A percentile compares a stretch with the other conserved stretches of the same genome.
Conservation (phyloP, 2,113 vertebrate genomes). For the Corydoras maculifer region DNA sequence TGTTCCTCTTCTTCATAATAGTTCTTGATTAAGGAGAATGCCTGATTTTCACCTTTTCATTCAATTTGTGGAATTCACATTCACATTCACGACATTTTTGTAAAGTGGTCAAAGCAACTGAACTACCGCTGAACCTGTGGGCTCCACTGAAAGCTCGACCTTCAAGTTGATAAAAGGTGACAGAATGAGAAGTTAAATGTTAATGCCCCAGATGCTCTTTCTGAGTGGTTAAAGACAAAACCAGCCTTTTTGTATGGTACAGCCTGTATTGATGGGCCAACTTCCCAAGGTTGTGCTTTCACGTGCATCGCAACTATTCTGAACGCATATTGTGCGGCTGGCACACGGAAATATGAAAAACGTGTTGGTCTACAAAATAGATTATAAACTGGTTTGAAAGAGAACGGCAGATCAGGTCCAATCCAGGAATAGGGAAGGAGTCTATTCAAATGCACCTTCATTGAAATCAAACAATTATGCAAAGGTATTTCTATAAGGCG, state of each 20-base stretch:
- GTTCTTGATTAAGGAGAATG: background rate
- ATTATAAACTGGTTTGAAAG: constrained; percentile 40
- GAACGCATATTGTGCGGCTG: background rate
- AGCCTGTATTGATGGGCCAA: constrained; percentile 33
- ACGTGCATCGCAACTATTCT: background rate
- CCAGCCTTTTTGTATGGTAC: background rate
- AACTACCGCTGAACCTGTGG: constrained; percentile 2
- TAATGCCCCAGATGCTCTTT: constrained; percentile 48
- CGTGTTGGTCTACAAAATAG: constrained; percentile 4
- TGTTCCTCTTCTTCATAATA: background rate
- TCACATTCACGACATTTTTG: background rate
- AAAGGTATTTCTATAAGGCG: background rate
- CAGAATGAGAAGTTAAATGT: constrained; percentile 51
- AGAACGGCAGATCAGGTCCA: constrained; percentile 31
- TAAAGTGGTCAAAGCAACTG: background rate
- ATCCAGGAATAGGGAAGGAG: constrained; percentile 4
- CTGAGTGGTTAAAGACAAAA: constrained; percentile 41
- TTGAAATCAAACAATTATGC: background rate
- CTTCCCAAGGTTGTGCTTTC: constrained; percentile 1
- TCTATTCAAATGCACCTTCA: constrained; percentile 7
- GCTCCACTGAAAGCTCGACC: constrained; percentile 52
- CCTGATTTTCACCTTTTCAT: background rate
- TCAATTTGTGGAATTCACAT: background rate
- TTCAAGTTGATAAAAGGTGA: constrained; percentile 46
- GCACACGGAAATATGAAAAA: background rate